Percentiles rank a stretch among this genome's conserved stretches.
phyloP scores from a whole-genome alignment of 2,797 vertebrate genomes.

The Crenichthys baileyi region DNA sequence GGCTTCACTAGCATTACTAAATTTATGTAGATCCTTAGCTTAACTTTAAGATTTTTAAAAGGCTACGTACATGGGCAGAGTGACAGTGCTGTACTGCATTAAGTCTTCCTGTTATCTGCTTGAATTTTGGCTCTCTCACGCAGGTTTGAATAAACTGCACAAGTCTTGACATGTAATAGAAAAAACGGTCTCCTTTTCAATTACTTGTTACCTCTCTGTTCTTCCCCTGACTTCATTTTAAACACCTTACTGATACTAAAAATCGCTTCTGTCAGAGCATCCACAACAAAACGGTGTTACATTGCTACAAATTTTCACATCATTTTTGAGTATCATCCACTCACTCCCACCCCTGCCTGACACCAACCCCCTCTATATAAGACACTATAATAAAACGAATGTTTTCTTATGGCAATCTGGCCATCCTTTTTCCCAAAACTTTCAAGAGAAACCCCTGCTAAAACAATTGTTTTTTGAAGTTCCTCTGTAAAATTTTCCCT shows the following conservation, averaged over 20 bases:
- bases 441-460: neutral
- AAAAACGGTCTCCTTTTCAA: too few relatives aligned
- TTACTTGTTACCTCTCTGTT: too few relatives aligned
- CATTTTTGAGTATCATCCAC: neutral
- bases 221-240: neutral
- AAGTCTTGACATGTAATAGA: too few relatives aligned
- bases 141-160: too few relatives aligned
- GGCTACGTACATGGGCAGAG: too few relatives aligned
- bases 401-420: neutral
- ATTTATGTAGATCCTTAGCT: too few relatives aligned
- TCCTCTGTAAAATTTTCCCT: neutral
- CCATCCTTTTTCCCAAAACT: neutral
- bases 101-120: too few relatives aligned
- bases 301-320: neutral
- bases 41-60: too few relatives aligned
- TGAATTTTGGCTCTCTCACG: too few relatives aligned
- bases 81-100: too few relatives aligned
- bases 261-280: neutral
- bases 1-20: too few relatives aligned
- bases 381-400: neutral
- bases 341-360: too few relatives aligned
- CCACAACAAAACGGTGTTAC: neutral
- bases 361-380: neutral
- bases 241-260: neutral
- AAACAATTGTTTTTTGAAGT: neutral